Percentiles rank a stretch among this genome's conserved stretches.
Evolutionary conservation across 1,140 invertebrate species (phyloP).

Genomic region (Drosophila prosaltans): DNA sequence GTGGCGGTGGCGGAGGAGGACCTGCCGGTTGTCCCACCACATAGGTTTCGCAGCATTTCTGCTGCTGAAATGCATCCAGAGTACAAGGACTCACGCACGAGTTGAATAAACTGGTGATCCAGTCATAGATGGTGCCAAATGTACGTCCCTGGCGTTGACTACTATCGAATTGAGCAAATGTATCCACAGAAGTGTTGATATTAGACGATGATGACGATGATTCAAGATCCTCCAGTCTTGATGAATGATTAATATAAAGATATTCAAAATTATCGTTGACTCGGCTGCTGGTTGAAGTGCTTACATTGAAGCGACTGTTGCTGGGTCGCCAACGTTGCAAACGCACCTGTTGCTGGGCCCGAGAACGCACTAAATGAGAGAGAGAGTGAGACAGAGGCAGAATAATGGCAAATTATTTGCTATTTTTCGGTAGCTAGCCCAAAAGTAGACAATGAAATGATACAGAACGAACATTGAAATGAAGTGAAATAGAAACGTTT

Average conservation of each 20-base stretch:
- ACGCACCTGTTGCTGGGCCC: slow-evolving; percentile 53
- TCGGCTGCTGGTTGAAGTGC: slow-evolving; percentile 13
- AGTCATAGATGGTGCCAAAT: slow-evolving; percentile 63
- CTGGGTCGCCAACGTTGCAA: slow-evolving; percentile 42
- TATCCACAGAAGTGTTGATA: slow-evolving; percentile 55
- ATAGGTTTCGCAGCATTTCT: slow-evolving; percentile 67
- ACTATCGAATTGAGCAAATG: slow-evolving; percentile 54
- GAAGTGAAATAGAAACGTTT: no score
- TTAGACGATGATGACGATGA: not conserved
- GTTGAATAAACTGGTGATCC: slow-evolving; percentile 53
- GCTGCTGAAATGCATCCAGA: slow-evolving; percentile 63
- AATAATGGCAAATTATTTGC: not conserved
- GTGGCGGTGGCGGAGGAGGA: slow-evolving; percentile 16
- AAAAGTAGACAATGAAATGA: no score
- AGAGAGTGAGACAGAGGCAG: not conserved
- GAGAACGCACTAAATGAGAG: slow-evolving; percentile 33
- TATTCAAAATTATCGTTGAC: slow-evolving; percentile 49
- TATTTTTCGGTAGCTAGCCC: no score
- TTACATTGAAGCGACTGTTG: not conserved
- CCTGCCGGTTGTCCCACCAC: slow-evolving; percentile 38
- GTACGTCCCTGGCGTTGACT: slow-evolving; percentile 69
- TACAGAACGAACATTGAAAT: no score
- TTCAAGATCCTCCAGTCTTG: slow-evolving; percentile 53
- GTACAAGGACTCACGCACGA: slow-evolving; percentile 71
- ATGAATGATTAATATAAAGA: slow-evolving; percentile 46